Conservation (phyloP, 1,140 invertebrate species). For the Ceratitis capitata region DNA sequence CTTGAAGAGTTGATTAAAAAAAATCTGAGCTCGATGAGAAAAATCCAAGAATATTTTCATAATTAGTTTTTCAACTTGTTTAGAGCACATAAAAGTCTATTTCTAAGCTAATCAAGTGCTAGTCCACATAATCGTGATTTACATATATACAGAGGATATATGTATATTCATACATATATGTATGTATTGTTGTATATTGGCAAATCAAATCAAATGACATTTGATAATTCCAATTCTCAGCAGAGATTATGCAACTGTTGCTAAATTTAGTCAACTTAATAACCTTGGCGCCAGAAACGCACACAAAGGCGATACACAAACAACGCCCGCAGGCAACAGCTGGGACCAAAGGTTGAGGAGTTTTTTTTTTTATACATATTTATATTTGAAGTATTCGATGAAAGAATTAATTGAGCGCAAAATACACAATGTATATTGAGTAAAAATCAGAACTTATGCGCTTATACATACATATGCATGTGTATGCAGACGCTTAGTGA, state of each 20-base stretch:
- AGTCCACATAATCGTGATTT: too few relatives aligned
- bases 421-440: neutral
- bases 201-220: neutral
- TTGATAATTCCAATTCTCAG: neutral
- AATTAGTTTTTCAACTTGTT: too few relatives aligned
- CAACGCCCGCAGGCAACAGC: neutral
- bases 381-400: neutral
- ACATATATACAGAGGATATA: too few relatives aligned
- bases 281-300: constrained; percentile 27
- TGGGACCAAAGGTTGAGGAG: too few relatives aligned
- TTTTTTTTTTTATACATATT: too few relatives aligned
- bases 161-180: too few relatives aligned
- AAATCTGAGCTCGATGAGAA: too few relatives aligned
- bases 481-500: neutral
- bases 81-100: too few relatives aligned
- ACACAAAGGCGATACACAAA: neutral
- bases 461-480: neutral
- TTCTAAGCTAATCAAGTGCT: too few relatives aligned
- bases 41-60: too few relatives aligned
- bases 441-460: neutral
- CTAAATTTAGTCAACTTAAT: constrained; percentile 15
- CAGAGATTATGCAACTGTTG: neutral
- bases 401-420: constrained; percentile 10
- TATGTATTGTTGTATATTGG: too few relatives aligned
- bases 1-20: too few relatives aligned